Percentiles rank a stretch among this genome's conserved stretches.
These are phyloP conservation scores for Boloria selene DNA, from an alignment of 2,888 invertebrate species.

Conservation along the genomic window DNA sequence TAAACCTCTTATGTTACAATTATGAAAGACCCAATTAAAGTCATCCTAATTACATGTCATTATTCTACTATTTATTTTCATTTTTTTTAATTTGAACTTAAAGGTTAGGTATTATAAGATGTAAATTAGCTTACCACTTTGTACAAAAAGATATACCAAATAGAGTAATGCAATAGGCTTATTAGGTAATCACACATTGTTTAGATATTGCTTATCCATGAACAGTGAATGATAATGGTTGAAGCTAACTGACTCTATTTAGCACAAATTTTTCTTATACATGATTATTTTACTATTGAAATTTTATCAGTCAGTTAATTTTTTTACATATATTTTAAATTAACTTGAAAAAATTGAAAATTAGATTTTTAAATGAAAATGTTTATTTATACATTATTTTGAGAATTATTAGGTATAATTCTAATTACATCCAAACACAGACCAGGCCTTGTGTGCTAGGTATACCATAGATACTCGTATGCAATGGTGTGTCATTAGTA, in stretches of 20 bases:
- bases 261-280: no score
- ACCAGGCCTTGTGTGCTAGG: no score
- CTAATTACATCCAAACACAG: no score
- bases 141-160: background rate
- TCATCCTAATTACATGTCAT: conserved; percentile 14
- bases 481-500: no score
- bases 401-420: no score
- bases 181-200: conserved; percentile 10
- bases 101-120: background rate
- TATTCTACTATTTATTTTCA: background rate
- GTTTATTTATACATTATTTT: no score
- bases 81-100: conserved; percentile 5
- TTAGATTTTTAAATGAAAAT: no score
- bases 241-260: background rate
- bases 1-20: background rate
- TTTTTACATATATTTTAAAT: no score
- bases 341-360: no score
- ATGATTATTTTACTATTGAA: no score
- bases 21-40: conserved; percentile 15
- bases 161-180: background rate
- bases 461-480: no score
- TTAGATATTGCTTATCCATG: background rate
- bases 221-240: background rate
- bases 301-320: no score
- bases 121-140: background rate